phyloP scores from a whole-genome alignment of 35 echinoderm and acorn worm genomes.

The Chiridota heheva region DNA sequence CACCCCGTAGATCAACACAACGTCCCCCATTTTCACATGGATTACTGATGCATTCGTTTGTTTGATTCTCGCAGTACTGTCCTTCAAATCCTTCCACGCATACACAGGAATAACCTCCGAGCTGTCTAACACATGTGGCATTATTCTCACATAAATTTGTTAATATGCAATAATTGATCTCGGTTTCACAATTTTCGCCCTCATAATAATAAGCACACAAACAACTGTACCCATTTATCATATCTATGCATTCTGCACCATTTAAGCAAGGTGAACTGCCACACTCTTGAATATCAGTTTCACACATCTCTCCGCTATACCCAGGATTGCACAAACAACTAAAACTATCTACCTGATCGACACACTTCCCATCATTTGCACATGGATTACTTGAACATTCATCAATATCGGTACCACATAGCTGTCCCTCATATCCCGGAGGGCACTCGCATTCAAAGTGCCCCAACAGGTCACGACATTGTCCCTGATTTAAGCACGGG shows the following conservation, averaged over 20 bases:
- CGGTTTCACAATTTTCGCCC: slow-evolving; percentile 41
- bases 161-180: slow-evolving; percentile 58
- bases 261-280: slow-evolving; percentile 43
- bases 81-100: slow-evolving; percentile 48
- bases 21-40: slow-evolving; percentile 44
- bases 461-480: slow-evolving; percentile 40
- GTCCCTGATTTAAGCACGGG: slow-evolving; percentile 40
- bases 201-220: slow-evolving; percentile 50
- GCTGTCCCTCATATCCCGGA: slow-evolving; percentile 24
- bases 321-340: slow-evolving; percentile 57
- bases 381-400: slow-evolving; percentile 75
- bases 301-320: slow-evolving; percentile 57
- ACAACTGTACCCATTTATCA: slow-evolving; percentile 37
- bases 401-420: slow-evolving; percentile 47
- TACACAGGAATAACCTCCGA: slow-evolving; percentile 45
- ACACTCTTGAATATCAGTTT: slow-evolving; percentile 66
- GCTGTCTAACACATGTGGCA: slow-evolving; percentile 50
- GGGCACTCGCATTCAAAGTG: slow-evolving; percentile 44
- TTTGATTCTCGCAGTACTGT: slow-evolving; percentile 29
- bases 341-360: slow-evolving; percentile 54
- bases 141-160: slow-evolving; percentile 48
- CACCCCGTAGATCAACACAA: slow-evolving; percentile 39
- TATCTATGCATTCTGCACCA: slow-evolving; percentile 57
- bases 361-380: slow-evolving; percentile 60
- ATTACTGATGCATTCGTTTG: slow-evolving; percentile 35